Evolutionary conservation across 2,888 invertebrate genomes (phyloP).

Genomic region (Melipona beecheii): DNA sequence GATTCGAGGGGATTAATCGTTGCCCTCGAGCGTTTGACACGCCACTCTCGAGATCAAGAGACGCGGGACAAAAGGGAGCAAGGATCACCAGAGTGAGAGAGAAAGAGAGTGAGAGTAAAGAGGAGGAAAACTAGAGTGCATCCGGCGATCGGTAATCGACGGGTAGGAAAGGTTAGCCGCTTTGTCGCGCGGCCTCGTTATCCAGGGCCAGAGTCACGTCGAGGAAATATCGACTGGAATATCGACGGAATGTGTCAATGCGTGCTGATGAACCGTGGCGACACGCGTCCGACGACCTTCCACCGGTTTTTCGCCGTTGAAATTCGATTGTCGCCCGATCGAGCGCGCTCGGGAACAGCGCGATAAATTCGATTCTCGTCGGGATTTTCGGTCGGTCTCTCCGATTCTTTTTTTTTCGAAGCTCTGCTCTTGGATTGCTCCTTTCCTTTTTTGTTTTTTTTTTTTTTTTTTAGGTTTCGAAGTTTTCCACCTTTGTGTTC

Average conservation of each 20-base stretch:
- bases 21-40: slow-evolving; percentile 47
- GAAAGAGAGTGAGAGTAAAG: background rate
- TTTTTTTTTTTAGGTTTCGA: no score
- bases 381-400: no score
- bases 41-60: slow-evolving; percentile 48
- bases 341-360: background rate
- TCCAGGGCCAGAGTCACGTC: slow-evolving; percentile 10
- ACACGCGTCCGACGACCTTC: slow-evolving; percentile 22
- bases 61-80: background rate
- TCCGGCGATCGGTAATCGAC: no score
- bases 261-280: slow-evolving; percentile 54
- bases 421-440: no score
- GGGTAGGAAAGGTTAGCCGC: background rate
- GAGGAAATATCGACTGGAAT: slow-evolving; percentile 17
- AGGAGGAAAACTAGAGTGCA: background rate
- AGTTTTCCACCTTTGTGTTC: no score
- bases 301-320: slow-evolving; percentile 33
- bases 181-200: slow-evolving; percentile 31
- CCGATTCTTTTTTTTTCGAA: no score
- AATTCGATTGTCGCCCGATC: slow-evolving; percentile 20
- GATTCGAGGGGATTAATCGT: slow-evolving; percentile 66
- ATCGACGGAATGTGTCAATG: slow-evolving; percentile 44
- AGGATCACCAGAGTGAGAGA: background rate
- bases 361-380: background rate
- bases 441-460: no score